These are phyloP conservation scores for Loris lydekkerianus DNA, from an alignment of 2,797 vertebrate genomes.

Conservation along the genomic window DNA sequence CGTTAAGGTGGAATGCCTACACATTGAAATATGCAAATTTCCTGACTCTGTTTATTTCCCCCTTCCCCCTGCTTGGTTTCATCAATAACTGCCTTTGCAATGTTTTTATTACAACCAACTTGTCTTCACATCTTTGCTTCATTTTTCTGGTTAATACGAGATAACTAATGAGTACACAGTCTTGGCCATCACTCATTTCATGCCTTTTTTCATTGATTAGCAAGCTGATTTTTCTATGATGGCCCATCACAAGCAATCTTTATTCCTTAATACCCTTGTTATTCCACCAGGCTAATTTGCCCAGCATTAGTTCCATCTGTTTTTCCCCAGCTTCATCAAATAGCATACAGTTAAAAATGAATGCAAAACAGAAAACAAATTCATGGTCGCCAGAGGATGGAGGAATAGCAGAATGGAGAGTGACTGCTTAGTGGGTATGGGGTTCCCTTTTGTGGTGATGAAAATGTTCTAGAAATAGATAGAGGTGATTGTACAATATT, in stretches of 20 bases:
- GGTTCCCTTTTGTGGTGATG: not conserved
- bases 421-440: not conserved
- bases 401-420: not conserved
- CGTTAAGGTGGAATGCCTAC: not conserved
- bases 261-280: slow-evolving; percentile 72
- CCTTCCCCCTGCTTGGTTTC: not conserved
- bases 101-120: slow-evolving; percentile 59
- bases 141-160: slow-evolving; percentile 66
- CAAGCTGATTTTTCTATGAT: slow-evolving; percentile 64
- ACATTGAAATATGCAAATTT: slow-evolving; percentile 24
- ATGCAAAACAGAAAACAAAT: slow-evolving; percentile 53
- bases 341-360: slow-evolving; percentile 54
- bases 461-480: slow-evolving; percentile 55
- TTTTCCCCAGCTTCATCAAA: slow-evolving; percentile 64
- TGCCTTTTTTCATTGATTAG: slow-evolving; percentile 68
- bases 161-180: slow-evolving; percentile 39
- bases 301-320: slow-evolving; percentile 59
- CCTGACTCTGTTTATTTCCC: not conserved
- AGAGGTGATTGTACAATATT: not conserved
- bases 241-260: slow-evolving; percentile 62
- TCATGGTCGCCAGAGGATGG: not conserved
- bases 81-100: not conserved
- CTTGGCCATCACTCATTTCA: slow-evolving; percentile 66
- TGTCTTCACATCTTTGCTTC: not conserved
- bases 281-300: slow-evolving; percentile 67